Evolutionary conservation across 2,888 invertebrate species (phyloP), one percentile per base, ranked within the genome.

Genomic region (Nysson spinosus): DNA sequence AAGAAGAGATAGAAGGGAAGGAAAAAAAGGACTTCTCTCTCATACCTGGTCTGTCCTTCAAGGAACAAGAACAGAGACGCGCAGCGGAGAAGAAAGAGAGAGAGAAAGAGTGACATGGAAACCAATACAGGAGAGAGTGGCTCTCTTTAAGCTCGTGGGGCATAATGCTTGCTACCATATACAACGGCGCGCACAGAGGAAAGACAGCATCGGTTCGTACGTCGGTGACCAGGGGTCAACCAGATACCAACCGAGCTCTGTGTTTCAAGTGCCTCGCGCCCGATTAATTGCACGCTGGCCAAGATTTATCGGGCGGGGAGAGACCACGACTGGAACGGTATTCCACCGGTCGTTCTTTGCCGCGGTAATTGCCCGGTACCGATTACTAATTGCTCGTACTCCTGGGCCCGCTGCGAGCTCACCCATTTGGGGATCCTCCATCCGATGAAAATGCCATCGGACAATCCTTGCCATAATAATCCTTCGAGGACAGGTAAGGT

Each of bases 201-300:
- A 77, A 77, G 74, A 78, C 67, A 67, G 63, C 70, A 56, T 57
- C 42, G 75, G 71, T 71, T 75, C 67, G 62, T 70, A 62, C 57
- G 61, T 43, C 65, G 66, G 69, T 79, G 81, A 80, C 80, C 82
- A 63, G 77, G 77, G 83, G 83, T 83, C 83, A 83, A 77, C 78
- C 76, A 77, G 77, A 83, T 82, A 82, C 82, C 79, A 71, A 60
- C 51, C 65, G 56, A 66, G 58, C 58, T 54, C 69, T 75, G 74
- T 78, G 73, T 77, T 77, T 71, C 72, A 72, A 75, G 69, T 75
- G 72, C 75, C 78, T 82, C 70, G 77, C 77, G 69, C 79, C 78
- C 83, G 83, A 83, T 85, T 85, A 83, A 85, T 85, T 83, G 80
- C 82, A 69, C 69, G 66, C 75, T 56, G 69, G 51, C 52, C 63